Base-by-base conservation (phyloP, 2,888 invertebrate genomes). In the Oligia strigilis region DNA sequence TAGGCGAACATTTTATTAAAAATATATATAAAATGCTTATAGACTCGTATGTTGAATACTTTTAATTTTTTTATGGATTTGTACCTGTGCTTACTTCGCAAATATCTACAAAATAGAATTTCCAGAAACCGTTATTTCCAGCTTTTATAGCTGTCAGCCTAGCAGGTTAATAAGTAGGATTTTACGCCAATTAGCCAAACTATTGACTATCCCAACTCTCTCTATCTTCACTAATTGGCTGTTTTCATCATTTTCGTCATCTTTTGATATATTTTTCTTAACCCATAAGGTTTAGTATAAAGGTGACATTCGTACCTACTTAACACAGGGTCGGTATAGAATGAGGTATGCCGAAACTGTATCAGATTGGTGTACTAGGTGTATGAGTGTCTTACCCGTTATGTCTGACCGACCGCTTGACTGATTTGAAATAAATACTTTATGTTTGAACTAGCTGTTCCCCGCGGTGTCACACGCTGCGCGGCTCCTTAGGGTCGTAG, bases 11-110 rank as follows among this genome's bases (percentile, higher is more conserved):
- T 70, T 77, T 83, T 78, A 62, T 55, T 71, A 78, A 86, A 81
- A 86, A 84, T 79, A 82, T 76, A 78, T 79, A 81, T 72, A 84
- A 85, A 85, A 77, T 76, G 60, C 81, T 71, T 78, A 75, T 84
- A 60, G 70, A 82, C 81, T 80, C 78, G 67, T 60, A 40, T 70
- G 69, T 73, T n/a, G 2, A 78, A 58, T 72, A 49, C 8, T 46
- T 77, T 23, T 17, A 0, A 9, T 78, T 46, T 80, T n/a, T 29
- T 73, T 78, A 67, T 67, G 52, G 78, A 60, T 62, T 76, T 8
- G 14, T 52, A 36, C 17, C 14, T 74, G 49, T 69, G 9, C 6
- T 23, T n/a, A 40, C 67, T 81, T 76, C 49, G 67, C 82, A 72
- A 85, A 75, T 82, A n/a, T n/a, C n/a, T n/a, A 75, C 40, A 23